Conservation (phyloP, 2,113 vertebrate species). For the Manacus vitellinus region DNA sequence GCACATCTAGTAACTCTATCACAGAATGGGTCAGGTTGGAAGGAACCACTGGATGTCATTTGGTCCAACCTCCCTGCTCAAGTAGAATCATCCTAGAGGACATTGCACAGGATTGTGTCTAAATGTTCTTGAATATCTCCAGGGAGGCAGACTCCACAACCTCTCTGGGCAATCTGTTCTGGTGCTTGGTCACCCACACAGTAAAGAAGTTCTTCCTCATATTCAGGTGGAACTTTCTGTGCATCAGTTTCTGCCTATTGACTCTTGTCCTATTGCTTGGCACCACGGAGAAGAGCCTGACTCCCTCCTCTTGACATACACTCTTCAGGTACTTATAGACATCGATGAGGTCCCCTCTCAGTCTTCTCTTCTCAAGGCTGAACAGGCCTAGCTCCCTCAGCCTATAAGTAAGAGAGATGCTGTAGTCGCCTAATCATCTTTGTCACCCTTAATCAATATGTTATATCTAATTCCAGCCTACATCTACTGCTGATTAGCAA, state of each 20-base stretch:
- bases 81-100: no score
- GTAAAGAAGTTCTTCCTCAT: not conserved
- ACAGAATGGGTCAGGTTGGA: not conserved
- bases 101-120: not conserved
- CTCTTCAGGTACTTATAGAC: not conserved
- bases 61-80: not conserved
- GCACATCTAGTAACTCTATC: not conserved
- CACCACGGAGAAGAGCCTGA: not conserved
- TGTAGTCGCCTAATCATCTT: not conserved
- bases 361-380: not conserved
- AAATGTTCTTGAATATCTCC: not conserved
- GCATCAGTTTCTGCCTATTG: not conserved
- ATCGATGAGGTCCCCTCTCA: fast-evolving
- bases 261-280: not conserved
- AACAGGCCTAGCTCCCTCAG: not conserved
- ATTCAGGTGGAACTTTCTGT: not conserved
- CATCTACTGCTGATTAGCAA: not conserved
- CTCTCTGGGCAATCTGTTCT: not conserved
- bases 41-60: not conserved
- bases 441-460: not conserved
- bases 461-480: not conserved
- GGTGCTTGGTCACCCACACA: fast-evolving
- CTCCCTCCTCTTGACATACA: not conserved
- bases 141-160: not conserved
- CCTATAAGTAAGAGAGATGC: not conserved